Evolutionary conservation across 1,140 invertebrate species (phyloP).

Genomic region (Portunus trituberculatus): DNA sequence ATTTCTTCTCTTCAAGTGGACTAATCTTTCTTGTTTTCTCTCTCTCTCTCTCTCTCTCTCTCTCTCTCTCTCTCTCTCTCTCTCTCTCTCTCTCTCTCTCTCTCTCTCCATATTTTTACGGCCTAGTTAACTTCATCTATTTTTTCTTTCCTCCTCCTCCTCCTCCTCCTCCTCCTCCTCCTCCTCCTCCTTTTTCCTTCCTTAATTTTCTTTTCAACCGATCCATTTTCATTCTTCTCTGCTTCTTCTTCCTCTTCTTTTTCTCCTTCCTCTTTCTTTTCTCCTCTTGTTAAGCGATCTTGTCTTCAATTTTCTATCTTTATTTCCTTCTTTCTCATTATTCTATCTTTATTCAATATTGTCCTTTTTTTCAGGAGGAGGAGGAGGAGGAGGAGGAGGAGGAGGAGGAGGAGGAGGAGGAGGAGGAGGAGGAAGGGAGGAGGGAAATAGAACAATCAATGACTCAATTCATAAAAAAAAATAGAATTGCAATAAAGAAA

Average conservation of each 20-base stretch:
- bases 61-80: slow-evolving; percentile 17
- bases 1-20: background rate
- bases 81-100: background rate
- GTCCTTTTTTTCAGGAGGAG: background rate
- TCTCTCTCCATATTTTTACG: background rate
- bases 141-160: background rate
- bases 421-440: background rate
- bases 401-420: background rate
- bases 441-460: no score
- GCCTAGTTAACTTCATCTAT: background rate
- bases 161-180: background rate
- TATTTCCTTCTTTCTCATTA: background rate
- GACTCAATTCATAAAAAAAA: no score
- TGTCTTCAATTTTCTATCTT: background rate
- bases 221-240: background rate
- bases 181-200: background rate
- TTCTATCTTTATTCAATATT: background rate
- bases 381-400: background rate
- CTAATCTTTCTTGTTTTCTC: slow-evolving; percentile 14
- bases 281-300: background rate
- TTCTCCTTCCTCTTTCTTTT: background rate
- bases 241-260: background rate
- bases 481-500: no score
- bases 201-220: background rate
- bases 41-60: background rate